Evolutionary conservation across 2,113 vertebrate genomes (phyloP).

Genomic region (Gasterosteus nipponicus): DNA sequence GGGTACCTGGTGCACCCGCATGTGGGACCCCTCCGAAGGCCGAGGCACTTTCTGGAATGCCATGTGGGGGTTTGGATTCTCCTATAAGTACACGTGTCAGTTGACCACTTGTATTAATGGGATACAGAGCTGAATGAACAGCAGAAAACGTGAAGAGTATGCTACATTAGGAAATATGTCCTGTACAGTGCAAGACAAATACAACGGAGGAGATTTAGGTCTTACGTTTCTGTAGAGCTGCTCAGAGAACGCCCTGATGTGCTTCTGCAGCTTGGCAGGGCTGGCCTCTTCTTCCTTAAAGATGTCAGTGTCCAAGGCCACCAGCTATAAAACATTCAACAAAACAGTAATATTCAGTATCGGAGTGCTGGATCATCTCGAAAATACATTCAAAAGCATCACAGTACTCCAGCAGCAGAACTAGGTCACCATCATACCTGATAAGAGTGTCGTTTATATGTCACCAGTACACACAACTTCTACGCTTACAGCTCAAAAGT

Average conservation of each 20-base stretch:
- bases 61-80: constrained; percentile 98
- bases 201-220: neutral
- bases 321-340: constrained; percentile 82
- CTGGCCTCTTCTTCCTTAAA: constrained; percentile 92
- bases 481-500: neutral
- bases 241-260: constrained; percentile 93
- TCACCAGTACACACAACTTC: neutral
- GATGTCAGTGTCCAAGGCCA: constrained; percentile 92
- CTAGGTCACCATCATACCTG: neutral
- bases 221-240: constrained; percentile 96
- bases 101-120: constrained; percentile 7
- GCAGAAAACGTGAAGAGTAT: neutral
- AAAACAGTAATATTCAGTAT: neutral
- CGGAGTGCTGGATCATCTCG: neutral
- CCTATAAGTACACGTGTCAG: constrained; percentile 76
- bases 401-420: neutral
- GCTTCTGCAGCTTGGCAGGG: constrained; percentile 88
- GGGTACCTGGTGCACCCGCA: constrained; percentile 93
- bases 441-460: neutral
- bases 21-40: constrained; percentile 96
- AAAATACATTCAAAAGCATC: constrained; percentile 1
- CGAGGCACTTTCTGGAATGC: constrained; percentile 97
- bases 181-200: neutral
- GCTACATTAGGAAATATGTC: neutral
- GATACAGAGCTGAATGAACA: neutral